These are phyloP conservation scores for Halichondria panicea DNA, from an alignment of 37 sponge, comb jelly and placozoan species.

Conservation along the genomic window DNA sequence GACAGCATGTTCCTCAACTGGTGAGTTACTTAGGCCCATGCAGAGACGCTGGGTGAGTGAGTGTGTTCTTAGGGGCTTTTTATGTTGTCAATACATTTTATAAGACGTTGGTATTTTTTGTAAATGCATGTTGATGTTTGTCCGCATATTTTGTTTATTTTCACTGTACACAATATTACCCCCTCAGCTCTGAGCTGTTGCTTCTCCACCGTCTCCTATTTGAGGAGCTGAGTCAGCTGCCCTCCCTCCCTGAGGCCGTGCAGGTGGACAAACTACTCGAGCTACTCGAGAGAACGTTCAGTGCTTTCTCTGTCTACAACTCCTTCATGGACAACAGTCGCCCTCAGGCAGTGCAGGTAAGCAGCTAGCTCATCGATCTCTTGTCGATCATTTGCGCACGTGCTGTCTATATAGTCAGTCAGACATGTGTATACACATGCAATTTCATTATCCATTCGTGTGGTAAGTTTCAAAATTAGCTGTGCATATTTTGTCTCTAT, in stretches of 20 bases:
- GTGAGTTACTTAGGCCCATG: conserved; percentile 16
- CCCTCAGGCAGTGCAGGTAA: conserved; percentile 37
- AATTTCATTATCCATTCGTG: neutral
- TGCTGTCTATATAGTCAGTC: too few relatives aligned
- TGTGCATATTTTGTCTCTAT: neutral
- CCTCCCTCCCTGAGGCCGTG: conserved; percentile 9
- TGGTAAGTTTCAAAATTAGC: neutral
- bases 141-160: too few relatives aligned
- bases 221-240: conserved; percentile 37
- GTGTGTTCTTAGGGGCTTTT: too few relatives aligned
- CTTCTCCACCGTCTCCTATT: conserved; percentile 41
- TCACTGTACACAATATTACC: too few relatives aligned
- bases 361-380: neutral
- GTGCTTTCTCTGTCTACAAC: conserved; percentile 63
- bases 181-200: conserved; percentile 48
- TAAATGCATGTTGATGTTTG: too few relatives aligned
- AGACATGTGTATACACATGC: neutral
- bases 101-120: too few relatives aligned
- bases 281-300: conserved; percentile 47
- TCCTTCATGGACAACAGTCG: conserved; percentile 33
- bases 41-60: too few relatives aligned
- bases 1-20: conserved; percentile 69
- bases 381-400: too few relatives aligned
- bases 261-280: conserved; percentile 55
- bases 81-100: too few relatives aligned